Evolutionary conservation across 1,140 invertebrate species (phyloP), one percentile per base, ranked within the genome.

Genomic region (Drosophila parabipectinata): DNA sequence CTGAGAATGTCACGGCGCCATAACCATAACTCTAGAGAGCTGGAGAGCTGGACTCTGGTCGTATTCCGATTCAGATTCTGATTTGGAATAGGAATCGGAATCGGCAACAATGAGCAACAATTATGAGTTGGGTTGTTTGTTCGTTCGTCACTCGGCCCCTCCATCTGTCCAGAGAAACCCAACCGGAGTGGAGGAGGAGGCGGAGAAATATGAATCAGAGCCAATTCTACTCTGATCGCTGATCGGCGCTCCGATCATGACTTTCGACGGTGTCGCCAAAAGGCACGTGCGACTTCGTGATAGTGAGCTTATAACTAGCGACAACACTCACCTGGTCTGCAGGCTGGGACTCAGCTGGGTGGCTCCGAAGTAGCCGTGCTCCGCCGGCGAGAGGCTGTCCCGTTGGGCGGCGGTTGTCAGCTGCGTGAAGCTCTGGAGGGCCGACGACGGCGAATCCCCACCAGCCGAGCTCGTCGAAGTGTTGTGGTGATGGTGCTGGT

Each of bases 341-440:
- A 91, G 51, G 26, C 77, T 84, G 50, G 88, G 79, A 55, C 78
- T 88, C 5, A 90, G 72, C 50, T 84, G 73, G 52, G 81, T 72
- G 30, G 59, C 63, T 10, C 28, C 63, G 55, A 89, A 91, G 55
- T 73, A 90, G 15, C 56, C 63, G 4, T 83, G 85, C 21, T 91
- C 88, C 24, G 81, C 84, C 34, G 90, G 85, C 14, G 85, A 82
- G 21, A 91, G 63, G 53, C 73, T 85, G 32, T 90, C 90, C 39
- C 83, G 77, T 32, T 85, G 78, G 5, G 64, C 53, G 7, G 90
- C 84, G 53, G 60, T 90, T 4, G 79, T 92, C 24, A 92, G 52
- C 34, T 92, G 91, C 14, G 91, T 92, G 52, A 91, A 92, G 58
- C 72, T 92, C 37, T 91, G 79, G n/a, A 91, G 60, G 1, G 75